Conservation (phyloP, 1,140 invertebrate species). For the Drosophila suzukii region DNA sequence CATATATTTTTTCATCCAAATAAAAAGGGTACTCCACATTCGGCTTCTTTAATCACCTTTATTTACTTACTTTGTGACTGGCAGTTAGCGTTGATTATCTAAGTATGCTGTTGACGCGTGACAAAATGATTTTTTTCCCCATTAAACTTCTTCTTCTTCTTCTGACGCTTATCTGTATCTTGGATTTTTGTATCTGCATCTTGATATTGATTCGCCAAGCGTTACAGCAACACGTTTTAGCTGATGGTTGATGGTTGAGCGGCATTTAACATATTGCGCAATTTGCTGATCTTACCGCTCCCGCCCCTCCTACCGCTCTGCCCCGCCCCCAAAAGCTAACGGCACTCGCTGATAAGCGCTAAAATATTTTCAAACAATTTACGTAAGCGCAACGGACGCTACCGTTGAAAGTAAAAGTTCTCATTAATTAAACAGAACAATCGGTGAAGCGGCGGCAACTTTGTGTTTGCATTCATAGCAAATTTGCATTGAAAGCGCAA, state of each 20-base stretch:
- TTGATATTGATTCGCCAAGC: conserved; percentile 52
- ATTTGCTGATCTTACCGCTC: conserved; percentile 57
- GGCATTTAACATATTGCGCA: conserved; percentile 78
- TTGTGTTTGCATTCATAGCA: conserved; percentile 59
- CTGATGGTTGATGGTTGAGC: conserved; percentile 25
- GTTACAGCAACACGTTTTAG: conserved; percentile 44
- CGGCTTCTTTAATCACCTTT: background rate
- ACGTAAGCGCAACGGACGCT: conserved; percentile 58
- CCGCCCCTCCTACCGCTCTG: background rate
- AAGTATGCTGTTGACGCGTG: conserved; percentile 70
- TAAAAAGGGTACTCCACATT: conserved; percentile 7
- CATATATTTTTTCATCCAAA: too few relatives aligned
- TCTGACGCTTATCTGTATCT: conserved; percentile 31
- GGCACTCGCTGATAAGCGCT: conserved; percentile 59
- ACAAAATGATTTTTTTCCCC: conserved; percentile 54
- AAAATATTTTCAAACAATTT: conserved; percentile 68
- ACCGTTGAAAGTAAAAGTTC: conserved; percentile 73
- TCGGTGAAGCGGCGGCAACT: conserved; percentile 22
- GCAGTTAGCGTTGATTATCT: conserved; percentile 78
- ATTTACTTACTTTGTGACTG: conserved; percentile 21
- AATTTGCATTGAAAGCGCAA: conserved; percentile 79
- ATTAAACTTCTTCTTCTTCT: conserved; percentile 4
- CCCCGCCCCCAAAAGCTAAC: background rate
- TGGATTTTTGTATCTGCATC: conserved; percentile 58
- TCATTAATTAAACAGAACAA: conserved; percentile 70